These are phyloP conservation scores for Cephus pulcher DNA, from an alignment of 2,888 invertebrate species.

Conservation along the genomic window DNA sequence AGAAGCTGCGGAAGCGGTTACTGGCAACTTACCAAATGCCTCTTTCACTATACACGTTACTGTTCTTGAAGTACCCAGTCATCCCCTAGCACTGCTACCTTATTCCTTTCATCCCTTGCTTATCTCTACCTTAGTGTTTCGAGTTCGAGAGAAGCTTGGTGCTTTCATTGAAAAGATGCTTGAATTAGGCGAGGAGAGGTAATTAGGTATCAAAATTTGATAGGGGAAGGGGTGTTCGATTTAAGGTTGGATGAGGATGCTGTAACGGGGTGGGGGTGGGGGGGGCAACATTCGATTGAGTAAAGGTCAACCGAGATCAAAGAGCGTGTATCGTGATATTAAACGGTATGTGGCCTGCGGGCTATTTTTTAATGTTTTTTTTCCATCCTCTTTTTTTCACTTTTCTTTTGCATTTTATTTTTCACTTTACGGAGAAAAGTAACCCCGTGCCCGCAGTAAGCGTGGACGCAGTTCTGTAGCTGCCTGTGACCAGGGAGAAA, in stretches of 20 bases:
- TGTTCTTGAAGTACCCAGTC: not conserved
- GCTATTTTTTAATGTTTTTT: slow-evolving; percentile 3
- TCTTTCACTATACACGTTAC: not conserved
- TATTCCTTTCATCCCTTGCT: slow-evolving; percentile 10
- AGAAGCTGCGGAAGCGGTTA: slow-evolving; percentile 20
- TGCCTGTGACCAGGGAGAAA: not conserved
- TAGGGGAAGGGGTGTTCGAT: slow-evolving; percentile 11
- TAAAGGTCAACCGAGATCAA: slow-evolving; percentile 13
- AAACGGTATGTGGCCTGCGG: slow-evolving; percentile 12
- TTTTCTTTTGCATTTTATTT: not conserved
- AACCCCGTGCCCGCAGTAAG: not conserved
- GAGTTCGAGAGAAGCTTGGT: not conserved
- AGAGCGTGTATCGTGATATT: slow-evolving; percentile 17
- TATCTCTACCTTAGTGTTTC: not conserved
- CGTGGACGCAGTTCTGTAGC: not conserved
- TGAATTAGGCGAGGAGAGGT: slow-evolving; percentile 30
- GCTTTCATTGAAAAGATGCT: slow-evolving; percentile 18
- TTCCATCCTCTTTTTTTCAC: not conserved
- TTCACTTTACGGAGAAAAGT: not conserved
- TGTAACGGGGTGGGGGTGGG: slow-evolving; percentile 2
- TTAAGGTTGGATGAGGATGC: slow-evolving; percentile 19
- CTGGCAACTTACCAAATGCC: slow-evolving; percentile 23
- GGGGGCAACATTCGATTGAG: not conserved
- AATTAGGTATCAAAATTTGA: slow-evolving; percentile 27
- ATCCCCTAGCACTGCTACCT: not conserved